These are phyloP conservation scores for Pseudotriccus pelzelni DNA, from an alignment of 2,797 vertebrate species.

Conservation along the genomic window DNA sequence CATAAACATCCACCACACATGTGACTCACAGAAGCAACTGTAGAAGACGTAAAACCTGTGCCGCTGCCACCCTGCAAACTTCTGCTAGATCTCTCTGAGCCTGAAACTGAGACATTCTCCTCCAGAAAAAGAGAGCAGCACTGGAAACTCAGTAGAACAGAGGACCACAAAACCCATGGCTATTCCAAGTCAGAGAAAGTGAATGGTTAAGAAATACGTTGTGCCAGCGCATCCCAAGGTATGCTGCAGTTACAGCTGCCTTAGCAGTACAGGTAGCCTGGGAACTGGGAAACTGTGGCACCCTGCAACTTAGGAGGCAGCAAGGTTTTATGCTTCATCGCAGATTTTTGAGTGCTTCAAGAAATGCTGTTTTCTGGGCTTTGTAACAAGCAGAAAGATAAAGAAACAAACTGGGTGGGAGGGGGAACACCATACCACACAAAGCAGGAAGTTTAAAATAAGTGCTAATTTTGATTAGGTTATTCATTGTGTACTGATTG, in stretches of 20 bases:
- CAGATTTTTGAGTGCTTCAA: background rate
- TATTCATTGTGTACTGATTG: background rate
- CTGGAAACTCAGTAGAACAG: background rate
- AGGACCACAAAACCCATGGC: background rate
- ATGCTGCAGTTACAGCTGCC: background rate
- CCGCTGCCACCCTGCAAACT: background rate
- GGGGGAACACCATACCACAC: too few relatives aligned
- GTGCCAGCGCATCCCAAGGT: background rate
- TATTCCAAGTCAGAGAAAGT: background rate
- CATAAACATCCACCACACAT: rapidly evolving
- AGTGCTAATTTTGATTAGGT: background rate
- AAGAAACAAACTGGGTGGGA: background rate
- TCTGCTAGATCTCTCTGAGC: background rate
- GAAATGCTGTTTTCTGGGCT: background rate
- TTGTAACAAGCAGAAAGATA: background rate
- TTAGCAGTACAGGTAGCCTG: background rate
- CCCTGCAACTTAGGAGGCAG: rapidly evolving
- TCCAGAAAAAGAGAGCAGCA: background rate
- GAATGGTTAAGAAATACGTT: background rate
- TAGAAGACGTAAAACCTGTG: background rate
- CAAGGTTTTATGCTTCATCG: background rate
- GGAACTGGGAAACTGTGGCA: background rate
- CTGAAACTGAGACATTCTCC: background rate
- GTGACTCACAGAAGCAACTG: background rate
- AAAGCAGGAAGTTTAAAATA: background rate